Evolutionary conservation across 2,888 invertebrate species (phyloP), one percentile per base, ranked within the genome.

Genomic region (Lagria hirta): DNA sequence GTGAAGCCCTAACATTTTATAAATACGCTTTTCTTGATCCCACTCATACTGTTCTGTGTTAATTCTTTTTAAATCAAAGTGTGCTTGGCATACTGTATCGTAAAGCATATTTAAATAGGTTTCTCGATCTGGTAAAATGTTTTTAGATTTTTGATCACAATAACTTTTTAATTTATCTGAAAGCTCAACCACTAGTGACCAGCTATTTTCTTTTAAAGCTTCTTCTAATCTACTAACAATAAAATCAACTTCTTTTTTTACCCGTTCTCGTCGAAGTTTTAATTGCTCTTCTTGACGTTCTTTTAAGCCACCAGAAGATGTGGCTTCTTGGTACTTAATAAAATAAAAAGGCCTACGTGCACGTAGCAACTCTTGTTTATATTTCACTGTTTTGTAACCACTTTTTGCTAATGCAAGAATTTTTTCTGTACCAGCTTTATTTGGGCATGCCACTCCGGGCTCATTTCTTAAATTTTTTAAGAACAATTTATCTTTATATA

Each of bases 341-440:
- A 68, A 68, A 52, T 76, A 77, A 28, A 74, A 66, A 0, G 76
- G 76, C 40, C 66, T 63, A 5, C 75, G 58, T 2, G 68, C 68
- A 14, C 75, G 64, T 3, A 76, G 51, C 4, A 73, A 58, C 46
- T 75, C 70, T 55, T 74, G 72, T 38, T 70, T 66, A 23, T 65
- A 65, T 5, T 56, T 52, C 1, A 70, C 54, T n/a, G 65, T 68
- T 29, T 57, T 61, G 21, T 64, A 65, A 23, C 70, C 70, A 3
- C 58, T 57, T 16, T 58, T 55, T 0, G 68, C 66, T 7, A 68
- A 28, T 1, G 52, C 38, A 6, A 54, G 41, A n/a, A 76, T 61
- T 30, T 57, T 50, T 7, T 53, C 49, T 1, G 65, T 64, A 2
- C 72, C 67, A 6, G 11, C 30, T 5, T 54, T 61, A 52, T 74